Conservation (phyloP, 1,140 invertebrate species). For the Plutomurus gul region DNA sequence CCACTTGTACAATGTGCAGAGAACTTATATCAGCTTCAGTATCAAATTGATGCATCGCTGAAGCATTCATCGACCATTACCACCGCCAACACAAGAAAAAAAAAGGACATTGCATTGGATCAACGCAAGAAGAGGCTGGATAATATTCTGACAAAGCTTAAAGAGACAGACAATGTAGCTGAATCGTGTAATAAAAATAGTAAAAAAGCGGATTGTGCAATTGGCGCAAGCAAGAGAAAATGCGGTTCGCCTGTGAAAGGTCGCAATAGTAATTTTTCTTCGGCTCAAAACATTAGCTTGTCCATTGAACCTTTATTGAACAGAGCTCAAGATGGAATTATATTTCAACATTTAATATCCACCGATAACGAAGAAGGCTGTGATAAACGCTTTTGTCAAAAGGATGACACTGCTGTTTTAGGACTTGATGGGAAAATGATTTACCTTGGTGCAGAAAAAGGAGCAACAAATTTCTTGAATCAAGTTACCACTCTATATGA, state of each 20-base stretch:
- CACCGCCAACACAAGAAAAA: not conserved
- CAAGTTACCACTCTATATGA: not conserved
- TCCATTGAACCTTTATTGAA: not conserved
- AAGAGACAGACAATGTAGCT: too few relatives aligned
- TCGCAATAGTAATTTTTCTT: too few relatives aligned
- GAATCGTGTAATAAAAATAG: too few relatives aligned
- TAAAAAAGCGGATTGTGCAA: too few relatives aligned
- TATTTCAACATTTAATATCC: slow-evolving; percentile 10
- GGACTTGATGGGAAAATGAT: slow-evolving; percentile 50
- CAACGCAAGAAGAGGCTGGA: too few relatives aligned
- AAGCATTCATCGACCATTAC: not conserved
- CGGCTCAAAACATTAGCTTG: not conserved
- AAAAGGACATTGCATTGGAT: not conserved
- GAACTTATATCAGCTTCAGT: slow-evolving; percentile 27
- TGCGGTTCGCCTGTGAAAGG: too few relatives aligned
- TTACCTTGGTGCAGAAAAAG: slow-evolving; percentile 8
- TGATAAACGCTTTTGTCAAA: not conserved
- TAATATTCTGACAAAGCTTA: too few relatives aligned
- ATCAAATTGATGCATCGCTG: slow-evolving; percentile 34
- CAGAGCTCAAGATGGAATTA: slow-evolving; percentile 28
- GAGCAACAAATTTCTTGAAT: not conserved
- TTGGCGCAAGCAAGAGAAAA: too few relatives aligned
- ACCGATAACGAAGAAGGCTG: not conserved
- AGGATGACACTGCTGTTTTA: slow-evolving; percentile 40
- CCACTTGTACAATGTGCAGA: not conserved